Percentiles rank a stretch among this genome's conserved stretches.
These are phyloP conservation scores for Cosmia pyralina DNA, from an alignment of 2,888 invertebrate genomes.

Conservation along the genomic window DNA sequence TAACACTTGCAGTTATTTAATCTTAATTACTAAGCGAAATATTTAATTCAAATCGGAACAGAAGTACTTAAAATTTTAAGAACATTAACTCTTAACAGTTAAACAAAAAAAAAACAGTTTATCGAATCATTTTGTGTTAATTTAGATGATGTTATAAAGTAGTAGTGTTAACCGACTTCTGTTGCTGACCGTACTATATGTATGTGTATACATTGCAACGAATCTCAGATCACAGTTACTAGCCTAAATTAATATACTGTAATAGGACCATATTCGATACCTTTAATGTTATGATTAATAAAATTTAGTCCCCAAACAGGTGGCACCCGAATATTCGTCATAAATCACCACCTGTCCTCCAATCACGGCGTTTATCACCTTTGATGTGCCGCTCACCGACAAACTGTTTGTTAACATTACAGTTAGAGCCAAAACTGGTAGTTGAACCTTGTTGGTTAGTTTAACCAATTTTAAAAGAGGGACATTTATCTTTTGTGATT, in stretches of 20 bases:
- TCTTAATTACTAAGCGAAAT: too few relatives aligned
- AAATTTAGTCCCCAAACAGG: constrained; percentile 30
- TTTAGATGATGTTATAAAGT: too few relatives aligned
- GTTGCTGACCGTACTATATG: too few relatives aligned
- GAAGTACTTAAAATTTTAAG: too few relatives aligned
- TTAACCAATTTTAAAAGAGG: not conserved
- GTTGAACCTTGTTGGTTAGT: constrained; percentile 28
- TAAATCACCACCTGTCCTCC: constrained; percentile 30
- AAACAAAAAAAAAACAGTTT: too few relatives aligned
- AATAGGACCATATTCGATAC: not conserved
- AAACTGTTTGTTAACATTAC: constrained; percentile 33
- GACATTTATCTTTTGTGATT: not conserved
- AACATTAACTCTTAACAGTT: too few relatives aligned
- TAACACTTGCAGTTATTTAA: too few relatives aligned
- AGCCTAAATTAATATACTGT: not conserved
- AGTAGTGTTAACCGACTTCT: too few relatives aligned
- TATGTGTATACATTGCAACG: too few relatives aligned
- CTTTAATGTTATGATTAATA: not conserved
- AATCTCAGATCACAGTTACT: not conserved
- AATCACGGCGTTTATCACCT: constrained; percentile 50
- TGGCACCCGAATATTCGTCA: constrained; percentile 16
- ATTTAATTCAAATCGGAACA: too few relatives aligned
- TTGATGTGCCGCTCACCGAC: constrained; percentile 55
- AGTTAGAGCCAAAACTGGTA: constrained; percentile 31
- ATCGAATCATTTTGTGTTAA: too few relatives aligned